phyloP scores from a whole-genome alignment of 2,888 invertebrate species.

The Lamellibrachia satsuma region DNA sequence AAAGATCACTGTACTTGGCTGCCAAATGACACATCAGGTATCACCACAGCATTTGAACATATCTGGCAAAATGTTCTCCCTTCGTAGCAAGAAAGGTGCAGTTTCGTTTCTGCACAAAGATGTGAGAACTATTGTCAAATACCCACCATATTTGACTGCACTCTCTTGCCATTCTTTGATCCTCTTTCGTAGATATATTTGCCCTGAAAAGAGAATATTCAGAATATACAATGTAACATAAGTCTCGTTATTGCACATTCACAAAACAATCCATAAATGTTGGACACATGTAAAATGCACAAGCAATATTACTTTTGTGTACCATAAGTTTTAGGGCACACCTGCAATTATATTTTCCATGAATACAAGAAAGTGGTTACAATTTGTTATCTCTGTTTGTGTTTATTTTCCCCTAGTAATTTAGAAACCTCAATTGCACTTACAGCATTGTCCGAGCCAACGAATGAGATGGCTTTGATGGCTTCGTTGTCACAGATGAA shows the following conservation, averaged over 20 bases:
- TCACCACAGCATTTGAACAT: background rate
- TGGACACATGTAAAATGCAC: background rate
- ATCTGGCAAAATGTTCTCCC: background rate
- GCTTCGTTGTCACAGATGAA: slow-evolving; percentile 97
- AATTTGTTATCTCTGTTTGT: background rate
- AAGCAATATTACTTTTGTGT: no score
- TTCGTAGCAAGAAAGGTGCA: background rate
- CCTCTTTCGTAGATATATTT: slow-evolving; percentile 94
- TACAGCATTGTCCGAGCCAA: slow-evolving; percentile 94
- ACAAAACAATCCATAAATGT: background rate
- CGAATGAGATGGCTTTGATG: slow-evolving; percentile 96
- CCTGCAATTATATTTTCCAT: no score
- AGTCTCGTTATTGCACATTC: background rate
- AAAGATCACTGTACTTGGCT: background rate
- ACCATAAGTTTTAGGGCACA: no score
- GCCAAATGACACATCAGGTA: background rate
- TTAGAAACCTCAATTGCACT: slow-evolving; percentile 49
- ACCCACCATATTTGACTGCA: slow-evolving; percentile 90
- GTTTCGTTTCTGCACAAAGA: background rate
- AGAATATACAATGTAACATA: background rate
- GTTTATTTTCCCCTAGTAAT: background rate
- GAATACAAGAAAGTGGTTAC: background rate
- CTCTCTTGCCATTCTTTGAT: slow-evolving; percentile 89
- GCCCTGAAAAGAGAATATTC: slow-evolving; percentile 69
- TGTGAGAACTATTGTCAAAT: background rate